Evolutionary conservation across 64 coral and sea anemone genomes (phyloP), one percentile per base, ranked within the genome.

Genomic region (Trachythela sp.): DNA sequence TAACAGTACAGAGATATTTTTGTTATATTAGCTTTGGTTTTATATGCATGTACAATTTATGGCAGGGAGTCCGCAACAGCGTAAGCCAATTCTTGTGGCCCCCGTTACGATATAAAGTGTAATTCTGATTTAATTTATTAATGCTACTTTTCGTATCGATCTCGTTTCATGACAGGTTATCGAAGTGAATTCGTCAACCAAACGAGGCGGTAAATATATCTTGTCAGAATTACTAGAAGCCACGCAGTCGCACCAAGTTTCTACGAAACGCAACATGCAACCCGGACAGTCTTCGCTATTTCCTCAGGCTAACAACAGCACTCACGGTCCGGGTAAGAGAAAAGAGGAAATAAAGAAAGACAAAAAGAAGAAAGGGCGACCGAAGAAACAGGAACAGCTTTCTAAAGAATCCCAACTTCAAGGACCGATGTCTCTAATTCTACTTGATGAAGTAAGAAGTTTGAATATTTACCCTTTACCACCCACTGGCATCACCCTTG

Each of bases 181-280:
- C 83, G 95, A 94, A 48, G 95, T 98, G 11, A 98, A 98, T 39
- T 94, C 89, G 59, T 91, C 95, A 9, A 91, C 95, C 52, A 98
- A 93, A 32, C 90, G 95, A 34, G 94, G 93, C 35, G 92, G 93
- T 64, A 98, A 98, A 36, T 93, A 98, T 42, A 98, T 98, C 43
- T 50, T 98, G 0, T 87, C 91, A 40, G 84, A 94, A 58, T 91
- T 98, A 9, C 90, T 94, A 59, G 95, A 98, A 91, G 95, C 95
- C 1, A 98, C 95, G 0, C 95, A 98, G 27, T 98, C 95, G 3
- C 93, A 98, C 71, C 91, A 94, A n/a, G 95, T 98, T 8, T 93
- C 72, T 77, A 83, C 10, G 90, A 90, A 70, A 87, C 72, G 33
- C 39, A 87, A 20, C 70, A 70, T 27, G 49, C 29, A 10, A 52